Conservation (phyloP, 1,140 invertebrate species). For the Drosophila nebulosa region DNA sequence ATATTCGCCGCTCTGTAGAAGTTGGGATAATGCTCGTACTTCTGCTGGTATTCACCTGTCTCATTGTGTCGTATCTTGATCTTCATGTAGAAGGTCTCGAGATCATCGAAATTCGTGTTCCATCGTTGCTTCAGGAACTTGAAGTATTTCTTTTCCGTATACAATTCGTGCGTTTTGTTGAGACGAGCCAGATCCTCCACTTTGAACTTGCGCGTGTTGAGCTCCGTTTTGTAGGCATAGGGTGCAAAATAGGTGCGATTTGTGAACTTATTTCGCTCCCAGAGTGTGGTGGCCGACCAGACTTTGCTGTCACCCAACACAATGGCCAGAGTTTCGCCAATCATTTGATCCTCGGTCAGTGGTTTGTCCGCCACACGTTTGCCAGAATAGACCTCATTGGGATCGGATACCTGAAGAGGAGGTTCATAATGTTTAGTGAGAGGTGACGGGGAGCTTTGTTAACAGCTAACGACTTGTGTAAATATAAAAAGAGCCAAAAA, state of each 20-base stretch:
- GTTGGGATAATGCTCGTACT: conserved; percentile 95
- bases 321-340: conserved; percentile 94
- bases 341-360: conserved; percentile 96
- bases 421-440: background rate
- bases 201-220: conserved; percentile 92
- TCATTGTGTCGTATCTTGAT: conserved; percentile 95
- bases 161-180: conserved; percentile 90
- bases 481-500: conserved; percentile 35
- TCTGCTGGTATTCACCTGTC: conserved; percentile 89
- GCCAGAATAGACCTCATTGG: conserved; percentile 96
- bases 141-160: conserved; percentile 93
- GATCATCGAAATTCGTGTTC: conserved; percentile 94
- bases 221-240: conserved; percentile 93
- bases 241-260: conserved; percentile 96
- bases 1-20: conserved; percentile 93
- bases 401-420: conserved; percentile 89
- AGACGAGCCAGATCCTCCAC: conserved; percentile 93
- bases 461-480: conserved; percentile 61
- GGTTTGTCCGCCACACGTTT: conserved; percentile 93
- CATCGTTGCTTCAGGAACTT: conserved; percentile 94
- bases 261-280: conserved; percentile 97
- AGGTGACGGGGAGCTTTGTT: background rate
- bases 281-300: conserved; percentile 95
- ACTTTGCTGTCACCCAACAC: conserved; percentile 95
- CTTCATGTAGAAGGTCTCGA: conserved; percentile 96